Evolutionary conservation across 2,113 vertebrate species (phyloP).

Genomic region (Corydoras sp.): DNA sequence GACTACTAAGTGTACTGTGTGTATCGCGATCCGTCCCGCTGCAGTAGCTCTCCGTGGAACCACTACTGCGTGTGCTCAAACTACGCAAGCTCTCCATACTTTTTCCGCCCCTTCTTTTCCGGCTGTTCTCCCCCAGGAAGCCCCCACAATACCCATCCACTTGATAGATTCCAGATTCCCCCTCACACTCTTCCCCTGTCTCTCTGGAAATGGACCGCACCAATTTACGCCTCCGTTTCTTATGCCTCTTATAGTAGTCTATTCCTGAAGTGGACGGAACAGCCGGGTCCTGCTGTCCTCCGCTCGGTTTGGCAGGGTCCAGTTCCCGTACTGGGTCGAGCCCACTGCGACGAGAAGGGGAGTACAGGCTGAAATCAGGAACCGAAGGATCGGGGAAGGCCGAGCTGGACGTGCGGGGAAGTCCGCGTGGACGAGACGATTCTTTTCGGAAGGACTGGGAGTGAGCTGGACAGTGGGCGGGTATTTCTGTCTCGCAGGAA

Average conservation of each 20-base stretch:
- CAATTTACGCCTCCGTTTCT: conserved; percentile 62
- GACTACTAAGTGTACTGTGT: conserved; percentile 93
- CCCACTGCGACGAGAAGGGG: conserved; percentile 79
- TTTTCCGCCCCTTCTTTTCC: conserved; percentile 76
- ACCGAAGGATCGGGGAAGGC: conserved; percentile 90
- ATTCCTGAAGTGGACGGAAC: conserved; percentile 61
- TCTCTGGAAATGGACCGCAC: conserved; percentile 62
- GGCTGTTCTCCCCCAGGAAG: conserved; percentile 60
- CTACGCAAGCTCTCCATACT: conserved; percentile 90
- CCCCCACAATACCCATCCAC: conserved; percentile 46
- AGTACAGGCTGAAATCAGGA: conserved; percentile 85
- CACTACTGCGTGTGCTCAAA: conserved; percentile 90
- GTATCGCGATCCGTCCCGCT: conserved; percentile 93
- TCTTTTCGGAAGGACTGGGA: conserved; percentile 93
- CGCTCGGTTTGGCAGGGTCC: conserved; percentile 77
- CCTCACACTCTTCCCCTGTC: conserved; percentile 55
- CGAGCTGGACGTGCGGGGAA: conserved; percentile 94
- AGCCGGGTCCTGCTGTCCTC: conserved; percentile 61
- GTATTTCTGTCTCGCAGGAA: conserved; percentile 79
- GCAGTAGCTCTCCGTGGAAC: conserved; percentile 94
- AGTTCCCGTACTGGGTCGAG: conserved; percentile 93
- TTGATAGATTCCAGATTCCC: conserved; percentile 65
- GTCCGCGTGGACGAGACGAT: conserved; percentile 83
- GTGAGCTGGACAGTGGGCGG: conserved; percentile 76
- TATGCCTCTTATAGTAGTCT: conserved; percentile 53